Evolutionary conservation across 2,888 invertebrate genomes (phyloP).

Genomic region (Drosophila suboccidentalis): DNA sequence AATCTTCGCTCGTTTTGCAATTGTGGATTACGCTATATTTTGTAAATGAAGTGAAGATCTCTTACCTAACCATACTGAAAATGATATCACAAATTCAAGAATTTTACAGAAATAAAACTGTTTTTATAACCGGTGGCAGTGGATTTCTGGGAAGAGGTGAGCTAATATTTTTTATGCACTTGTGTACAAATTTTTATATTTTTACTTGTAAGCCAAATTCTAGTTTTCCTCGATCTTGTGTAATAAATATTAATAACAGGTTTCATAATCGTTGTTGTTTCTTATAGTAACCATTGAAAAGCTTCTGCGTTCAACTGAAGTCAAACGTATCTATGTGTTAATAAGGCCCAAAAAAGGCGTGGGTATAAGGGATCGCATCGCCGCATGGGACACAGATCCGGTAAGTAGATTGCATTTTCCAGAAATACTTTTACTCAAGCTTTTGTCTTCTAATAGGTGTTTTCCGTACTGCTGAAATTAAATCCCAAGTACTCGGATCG

Average conservation of each 20-base stretch:
- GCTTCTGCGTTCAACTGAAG: slow-evolving; percentile 87
- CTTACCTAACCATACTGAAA: not conserved
- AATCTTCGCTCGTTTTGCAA: not conserved
- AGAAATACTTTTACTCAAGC: not conserved
- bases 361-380: slow-evolving; percentile 87
- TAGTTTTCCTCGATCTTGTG: too few species aligned
- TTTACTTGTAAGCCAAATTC: too few species aligned
- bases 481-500: slow-evolving; percentile 76
- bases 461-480: slow-evolving; percentile 58
- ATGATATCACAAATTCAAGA: slow-evolving; percentile 85
- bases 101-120: slow-evolving; percentile 88
- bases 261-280: too few species aligned
- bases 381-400: slow-evolving; percentile 90
- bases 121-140: slow-evolving; percentile 88
- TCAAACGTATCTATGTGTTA: slow-evolving; percentile 87
- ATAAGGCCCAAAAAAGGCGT: slow-evolving; percentile 88
- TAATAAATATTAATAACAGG: not conserved
- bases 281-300: slow-evolving; percentile 86
- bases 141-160: slow-evolving; percentile 86
- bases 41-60: not conserved
- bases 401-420: slow-evolving; percentile 81
- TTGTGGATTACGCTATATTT: not conserved
- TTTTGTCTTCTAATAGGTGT: slow-evolving; percentile 47
- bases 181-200: not conserved
- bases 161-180: not conserved